Base-by-base conservation (phyloP, 2,113 vertebrate genomes). In the Herpetotheres cachinnans region DNA sequence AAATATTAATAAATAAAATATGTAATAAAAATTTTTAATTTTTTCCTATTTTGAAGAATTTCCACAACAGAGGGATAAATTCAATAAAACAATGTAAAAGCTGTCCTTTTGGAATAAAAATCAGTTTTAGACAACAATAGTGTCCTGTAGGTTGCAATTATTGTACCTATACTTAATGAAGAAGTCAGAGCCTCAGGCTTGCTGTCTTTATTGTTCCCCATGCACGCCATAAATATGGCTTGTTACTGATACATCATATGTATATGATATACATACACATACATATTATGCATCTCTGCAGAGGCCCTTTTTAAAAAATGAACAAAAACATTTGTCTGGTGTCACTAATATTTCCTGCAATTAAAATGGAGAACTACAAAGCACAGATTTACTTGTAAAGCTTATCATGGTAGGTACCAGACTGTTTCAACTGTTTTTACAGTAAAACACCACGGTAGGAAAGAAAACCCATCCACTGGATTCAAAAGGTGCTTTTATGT, bases 1-100 rank as follows among this genome's bases (percentile, higher is more conserved):
- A 95, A 90, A 54, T 32, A 70, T 58, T 65, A 94, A 96, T 97
- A 96, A 95, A 97, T 95, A 88, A 91, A 90, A 55, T 54, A 97
- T 1, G 63, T 54, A 90, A 70, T 94, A 44, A 93, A 95, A 95
- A 86, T 90, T 26, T 22, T 36, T 82, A 24, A 24, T 30, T 66
- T 73, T 52, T 70, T 44, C 42, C 70, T 26, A 73, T 82, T 90
- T 86, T 44, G 73, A 94, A 94, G 44, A 76, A 88, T 93, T 93
- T 90, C 87, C 86, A 92, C 63, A 94, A 79, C 70, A 89, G 42
- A 95, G 42, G 42, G 87, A 95, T 56, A 94, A 95, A 95, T 82
- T 87, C 73, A 96, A 25, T 91, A 89, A 93, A 95, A 69, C 44
- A 65, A 95, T 40, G 79, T 76, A 96, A 94, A 93, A 94, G 79